These are phyloP conservation scores for Mungos mungo DNA, from an alignment of 2,113 vertebrate genomes.

Conservation along the genomic window DNA sequence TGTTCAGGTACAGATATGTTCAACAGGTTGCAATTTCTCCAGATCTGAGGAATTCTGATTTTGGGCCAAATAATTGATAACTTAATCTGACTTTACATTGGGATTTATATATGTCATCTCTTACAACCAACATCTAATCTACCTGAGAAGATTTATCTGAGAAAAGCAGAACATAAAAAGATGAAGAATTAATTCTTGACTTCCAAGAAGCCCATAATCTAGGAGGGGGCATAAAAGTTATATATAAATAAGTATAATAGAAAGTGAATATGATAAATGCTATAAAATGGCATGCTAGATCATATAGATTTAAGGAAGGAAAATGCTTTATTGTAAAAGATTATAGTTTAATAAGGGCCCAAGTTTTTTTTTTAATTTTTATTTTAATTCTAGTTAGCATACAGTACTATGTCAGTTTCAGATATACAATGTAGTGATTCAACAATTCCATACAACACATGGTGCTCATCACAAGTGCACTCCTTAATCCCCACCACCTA, in stretches of 20 bases:
- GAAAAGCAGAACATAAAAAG: not conserved
- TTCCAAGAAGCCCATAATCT: not conserved
- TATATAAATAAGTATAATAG: not conserved
- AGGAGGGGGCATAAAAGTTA: not conserved
- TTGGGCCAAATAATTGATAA: not conserved
- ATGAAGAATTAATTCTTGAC: not conserved
- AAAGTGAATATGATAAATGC: not conserved
- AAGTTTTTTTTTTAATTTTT: not conserved
- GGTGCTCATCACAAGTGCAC: not conserved
- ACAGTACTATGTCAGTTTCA: not conserved
- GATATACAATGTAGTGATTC: not conserved
- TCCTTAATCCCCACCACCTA: not conserved
- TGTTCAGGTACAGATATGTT: not conserved
- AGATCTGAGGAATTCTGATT: not conserved
- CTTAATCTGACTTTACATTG: not conserved
- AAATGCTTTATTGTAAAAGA: constrained; percentile 12
- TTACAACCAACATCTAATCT: not conserved
- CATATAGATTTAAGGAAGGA: not conserved
- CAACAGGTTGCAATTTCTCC: not conserved
- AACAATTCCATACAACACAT: not conserved
- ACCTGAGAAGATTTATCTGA: not conserved
- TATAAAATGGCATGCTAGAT: not conserved
- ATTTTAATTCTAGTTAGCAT: not conserved
- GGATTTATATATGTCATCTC: not conserved
- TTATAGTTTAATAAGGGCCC: not conserved